Conservation (phyloP, 2,797 vertebrate species). For the Thamnophis elegans region DNA sequence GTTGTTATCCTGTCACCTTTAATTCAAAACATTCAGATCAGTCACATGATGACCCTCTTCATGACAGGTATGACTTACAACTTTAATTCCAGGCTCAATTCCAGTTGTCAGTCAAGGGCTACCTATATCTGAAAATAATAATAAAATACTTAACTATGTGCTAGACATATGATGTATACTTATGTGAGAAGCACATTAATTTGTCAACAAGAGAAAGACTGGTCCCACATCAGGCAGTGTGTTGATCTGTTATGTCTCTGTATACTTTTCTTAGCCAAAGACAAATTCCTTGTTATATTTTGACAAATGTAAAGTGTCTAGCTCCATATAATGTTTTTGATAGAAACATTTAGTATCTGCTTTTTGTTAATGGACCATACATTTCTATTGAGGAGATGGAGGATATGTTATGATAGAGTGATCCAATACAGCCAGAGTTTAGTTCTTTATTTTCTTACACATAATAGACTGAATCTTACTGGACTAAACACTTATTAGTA, state of each 20-base stretch:
- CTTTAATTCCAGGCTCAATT: no score
- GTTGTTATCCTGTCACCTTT: no score
- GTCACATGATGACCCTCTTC: no score
- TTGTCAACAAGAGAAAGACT: not conserved
- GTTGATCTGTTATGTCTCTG: not conserved
- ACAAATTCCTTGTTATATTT: not conserved
- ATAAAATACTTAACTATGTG: not conserved
- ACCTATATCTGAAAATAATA: not conserved
- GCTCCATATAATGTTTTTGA: no score
- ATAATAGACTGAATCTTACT: no score
- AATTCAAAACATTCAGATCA: no score
- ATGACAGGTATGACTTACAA: no score
- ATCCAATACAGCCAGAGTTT: not conserved
- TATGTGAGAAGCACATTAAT: no score
- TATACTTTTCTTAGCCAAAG: not conserved
- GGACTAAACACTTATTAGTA: no score
- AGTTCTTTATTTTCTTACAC: not conserved
- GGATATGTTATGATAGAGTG: not conserved
- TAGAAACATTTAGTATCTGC: no score
- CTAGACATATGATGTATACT: not conserved
- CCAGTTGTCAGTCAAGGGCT: no score
- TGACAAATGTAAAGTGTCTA: no score
- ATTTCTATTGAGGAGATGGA: not conserved
- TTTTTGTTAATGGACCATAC: not conserved
- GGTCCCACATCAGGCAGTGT: not conserved